Evolutionary conservation across 2,888 invertebrate species (phyloP).

Genomic region (Oasisia sp.): DNA sequence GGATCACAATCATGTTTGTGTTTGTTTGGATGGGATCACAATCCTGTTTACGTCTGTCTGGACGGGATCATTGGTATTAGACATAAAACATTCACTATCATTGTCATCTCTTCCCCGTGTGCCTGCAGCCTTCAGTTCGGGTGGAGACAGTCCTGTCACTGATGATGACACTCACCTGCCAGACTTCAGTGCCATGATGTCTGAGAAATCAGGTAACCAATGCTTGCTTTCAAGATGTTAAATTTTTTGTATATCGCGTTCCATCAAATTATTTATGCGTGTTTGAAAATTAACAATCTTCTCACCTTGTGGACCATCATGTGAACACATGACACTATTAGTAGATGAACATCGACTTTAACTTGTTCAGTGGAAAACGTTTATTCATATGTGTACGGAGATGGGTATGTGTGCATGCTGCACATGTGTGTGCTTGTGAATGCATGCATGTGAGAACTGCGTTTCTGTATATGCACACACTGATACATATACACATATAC

Average conservation of each 20-base stretch:
- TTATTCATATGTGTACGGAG: not conserved
- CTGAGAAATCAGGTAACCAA: not conserved
- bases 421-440: not conserved
- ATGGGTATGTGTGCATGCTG: not conserved
- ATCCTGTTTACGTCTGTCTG: no score
- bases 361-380: not conserved
- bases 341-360: not conserved
- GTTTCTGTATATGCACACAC: no score
- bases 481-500: no score
- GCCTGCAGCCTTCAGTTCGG: not conserved
- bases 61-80: no score
- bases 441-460: not conserved
- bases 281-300: not conserved
- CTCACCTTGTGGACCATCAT: not conserved
- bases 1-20: no score
- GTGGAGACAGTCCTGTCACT: not conserved
- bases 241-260: no score
- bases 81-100: no score
- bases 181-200: not conserved
- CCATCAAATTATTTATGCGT: not conserved
- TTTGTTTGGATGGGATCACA: no score
- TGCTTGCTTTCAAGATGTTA: not conserved
- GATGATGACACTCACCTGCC: not conserved
- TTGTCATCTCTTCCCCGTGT: not conserved
- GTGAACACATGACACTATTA: no score